Evolutionary conservation across 2,888 invertebrate species (phyloP), one percentile per base, ranked within the genome.

Genomic region (Pseudoips prasinana): DNA sequence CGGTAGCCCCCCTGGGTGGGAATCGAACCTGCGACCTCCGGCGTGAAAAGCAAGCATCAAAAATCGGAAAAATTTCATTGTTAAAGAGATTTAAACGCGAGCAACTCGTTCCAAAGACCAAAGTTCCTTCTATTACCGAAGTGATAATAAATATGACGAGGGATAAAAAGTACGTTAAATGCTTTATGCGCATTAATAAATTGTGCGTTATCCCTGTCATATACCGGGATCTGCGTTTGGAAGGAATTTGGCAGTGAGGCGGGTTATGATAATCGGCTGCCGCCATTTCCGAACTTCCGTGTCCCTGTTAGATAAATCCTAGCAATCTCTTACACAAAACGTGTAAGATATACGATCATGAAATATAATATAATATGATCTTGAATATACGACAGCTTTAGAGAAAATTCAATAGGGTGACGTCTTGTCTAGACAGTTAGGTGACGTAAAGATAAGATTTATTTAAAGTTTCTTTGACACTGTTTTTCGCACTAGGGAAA

Each of bases 261-360:
- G 53, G 45, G 53, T 55, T 55, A 55, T 56, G 53, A 55, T 56
- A 55, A 52, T 55, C 54, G 41, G 39, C 29, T 52, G 42, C 42
- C 56, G 46, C 39, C 46, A 41, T 46, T 46, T 36, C 37, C 39
- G 29, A 52, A 52, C 23, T 51, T 44, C 41, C 37, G 44, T 27
- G 41, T 43, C 45, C 56, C 33, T 36, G 49, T 56, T 45, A 48
- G 33, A 49, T 56, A 55, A 55, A 56, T 56, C 57, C 53, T 25
- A 52, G 53, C 54, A 49, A 54, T 55, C 49, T 57, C 31, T 32
- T 46, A 39, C 32, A 40, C 42, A 52, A 46, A 52, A 57, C 49
- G 37, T 49, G 37, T 49, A 39, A 55, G 53, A 56, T 56, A 49
- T 44, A 46, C 39, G 53, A 33, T 45, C 48, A 35, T 48, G 32